A percentile compares a stretch with the other conserved stretches of the same genome.
Conservation (phyloP, 2,113 vertebrate species). For the Piaya cayana region DNA sequence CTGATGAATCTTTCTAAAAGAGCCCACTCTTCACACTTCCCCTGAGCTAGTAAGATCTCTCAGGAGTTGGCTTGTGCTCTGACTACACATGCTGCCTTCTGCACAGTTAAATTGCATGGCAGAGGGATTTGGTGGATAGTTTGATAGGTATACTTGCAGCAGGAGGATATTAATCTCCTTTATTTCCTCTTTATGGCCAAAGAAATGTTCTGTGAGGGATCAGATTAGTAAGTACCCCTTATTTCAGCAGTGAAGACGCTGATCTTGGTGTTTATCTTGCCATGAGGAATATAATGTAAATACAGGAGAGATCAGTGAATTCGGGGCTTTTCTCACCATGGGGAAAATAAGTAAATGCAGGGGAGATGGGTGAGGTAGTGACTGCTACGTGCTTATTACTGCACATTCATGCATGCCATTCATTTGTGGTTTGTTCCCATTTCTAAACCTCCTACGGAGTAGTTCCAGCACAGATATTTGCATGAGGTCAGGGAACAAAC, state of each 20-base stretch:
- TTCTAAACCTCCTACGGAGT: constrained; percentile 47
- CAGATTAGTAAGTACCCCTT: not conserved
- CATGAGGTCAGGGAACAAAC: constrained; percentile 5
- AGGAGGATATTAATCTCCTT: not conserved
- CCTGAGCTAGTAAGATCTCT: not conserved
- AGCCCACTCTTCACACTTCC: not conserved
- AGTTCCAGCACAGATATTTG: constrained; percentile 56
- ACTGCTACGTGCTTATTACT: constrained; percentile 15
- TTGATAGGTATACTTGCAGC: not conserved
- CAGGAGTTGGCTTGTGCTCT: not conserved
- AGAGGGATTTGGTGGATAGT: not conserved
- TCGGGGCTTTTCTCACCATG: not conserved
- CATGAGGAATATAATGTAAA: not conserved
- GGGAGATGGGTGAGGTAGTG: not conserved
- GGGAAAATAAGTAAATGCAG: not conserved
- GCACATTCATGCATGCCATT: constrained; percentile 30
- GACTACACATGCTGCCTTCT: not conserved
- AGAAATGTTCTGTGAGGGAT: not conserved
- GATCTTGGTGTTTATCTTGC: not conserved
- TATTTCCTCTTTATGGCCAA: not conserved
- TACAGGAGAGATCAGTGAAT: not conserved
- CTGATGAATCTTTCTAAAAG: not conserved
- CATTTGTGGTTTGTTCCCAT: constrained; percentile 42
- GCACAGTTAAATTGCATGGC: not conserved
- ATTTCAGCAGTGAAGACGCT: not conserved